phyloP scores from a whole-genome alignment of 2,113 vertebrate genomes.

The Pterophyllum scalare region DNA sequence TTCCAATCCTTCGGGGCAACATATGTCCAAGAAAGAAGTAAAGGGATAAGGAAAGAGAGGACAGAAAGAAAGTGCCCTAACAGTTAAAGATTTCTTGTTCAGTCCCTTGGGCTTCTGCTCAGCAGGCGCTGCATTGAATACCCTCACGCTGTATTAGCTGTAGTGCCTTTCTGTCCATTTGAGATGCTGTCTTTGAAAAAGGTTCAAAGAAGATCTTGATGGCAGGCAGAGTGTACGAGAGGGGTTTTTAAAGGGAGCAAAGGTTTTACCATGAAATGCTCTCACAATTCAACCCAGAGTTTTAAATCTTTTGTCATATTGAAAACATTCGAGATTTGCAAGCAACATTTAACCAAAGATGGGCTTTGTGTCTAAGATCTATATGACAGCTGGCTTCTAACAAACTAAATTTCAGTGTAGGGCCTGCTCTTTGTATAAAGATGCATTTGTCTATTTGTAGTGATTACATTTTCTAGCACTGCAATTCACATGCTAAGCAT shows the following conservation, averaged over 20 bases:
- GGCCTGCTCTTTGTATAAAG: too few relatives aligned
- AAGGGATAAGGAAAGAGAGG: neutral
- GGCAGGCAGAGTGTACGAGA: neutral
- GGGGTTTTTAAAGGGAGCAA: slow-evolving; percentile 3
- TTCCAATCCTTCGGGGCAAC: slow-evolving; percentile 14
- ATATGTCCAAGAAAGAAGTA: neutral
- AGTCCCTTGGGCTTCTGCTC: neutral
- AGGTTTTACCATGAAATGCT: slow-evolving; percentile 3
- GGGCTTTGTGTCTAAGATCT: neutral
- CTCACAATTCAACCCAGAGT: neutral
- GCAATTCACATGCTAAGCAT: too few relatives aligned
- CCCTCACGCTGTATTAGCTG: neutral
- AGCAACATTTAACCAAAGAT: neutral
- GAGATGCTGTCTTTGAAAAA: slow-evolving; percentile 14
- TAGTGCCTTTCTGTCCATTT: neutral
- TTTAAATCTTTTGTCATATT: slow-evolving; percentile 5
- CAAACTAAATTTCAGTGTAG: neutral
- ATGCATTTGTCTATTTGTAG: too few relatives aligned
- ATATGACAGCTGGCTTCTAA: neutral
- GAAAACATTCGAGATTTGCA: neutral
- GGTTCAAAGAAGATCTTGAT: neutral
- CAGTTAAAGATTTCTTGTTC: neutral
- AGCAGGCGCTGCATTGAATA: neutral
- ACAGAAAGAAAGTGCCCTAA: neutral
- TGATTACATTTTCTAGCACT: too few relatives aligned